Percentiles rank a stretch among this genome's conserved stretches.
phyloP scores from a whole-genome alignment of 1,140 invertebrate species.

The Calliopsis andreniformis region DNA sequence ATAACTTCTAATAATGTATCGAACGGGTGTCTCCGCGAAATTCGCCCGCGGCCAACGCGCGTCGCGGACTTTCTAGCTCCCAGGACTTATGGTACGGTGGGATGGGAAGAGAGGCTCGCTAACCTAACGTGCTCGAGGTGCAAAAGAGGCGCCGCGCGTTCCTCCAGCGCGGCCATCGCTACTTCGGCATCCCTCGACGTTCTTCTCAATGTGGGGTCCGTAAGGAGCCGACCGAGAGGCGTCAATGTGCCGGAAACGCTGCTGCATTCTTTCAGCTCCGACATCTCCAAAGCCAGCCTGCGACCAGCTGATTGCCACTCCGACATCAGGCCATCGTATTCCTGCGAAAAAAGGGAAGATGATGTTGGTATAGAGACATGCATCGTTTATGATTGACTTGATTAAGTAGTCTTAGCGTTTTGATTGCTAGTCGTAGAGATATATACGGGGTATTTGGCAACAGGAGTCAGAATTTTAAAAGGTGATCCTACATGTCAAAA shows the following conservation, averaged over 20 bases:
- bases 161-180: slow-evolving; percentile 74
- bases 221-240: slow-evolving; percentile 77
- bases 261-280: slow-evolving; percentile 77
- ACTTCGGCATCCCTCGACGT: slow-evolving; percentile 77
- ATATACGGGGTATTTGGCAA: too few species aligned
- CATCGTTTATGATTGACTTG: too few species aligned
- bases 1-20: slow-evolving; percentile 18
- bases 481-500: too few species aligned
- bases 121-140: slow-evolving; percentile 77
- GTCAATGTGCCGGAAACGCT: slow-evolving; percentile 76
- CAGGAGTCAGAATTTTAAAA: too few species aligned
- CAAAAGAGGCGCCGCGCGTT: slow-evolving; percentile 73
- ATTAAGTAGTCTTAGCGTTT: too few species aligned
- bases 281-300: slow-evolving; percentile 79
- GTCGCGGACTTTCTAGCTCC: not conserved
- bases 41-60: not conserved
- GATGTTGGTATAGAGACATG: too few species aligned
- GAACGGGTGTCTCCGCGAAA: not conserved
- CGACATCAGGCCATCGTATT: slow-evolving; percentile 79
- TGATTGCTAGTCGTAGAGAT: too few species aligned
- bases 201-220: slow-evolving; percentile 76
- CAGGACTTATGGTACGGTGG: not conserved
- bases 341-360: slow-evolving; percentile 63
- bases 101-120: slow-evolving; percentile 32
- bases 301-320: slow-evolving; percentile 79